Percentiles rank a stretch among this genome's conserved stretches.
phyloP scores from a whole-genome alignment of 2,888 invertebrate species.

The Oligia strigilis region DNA sequence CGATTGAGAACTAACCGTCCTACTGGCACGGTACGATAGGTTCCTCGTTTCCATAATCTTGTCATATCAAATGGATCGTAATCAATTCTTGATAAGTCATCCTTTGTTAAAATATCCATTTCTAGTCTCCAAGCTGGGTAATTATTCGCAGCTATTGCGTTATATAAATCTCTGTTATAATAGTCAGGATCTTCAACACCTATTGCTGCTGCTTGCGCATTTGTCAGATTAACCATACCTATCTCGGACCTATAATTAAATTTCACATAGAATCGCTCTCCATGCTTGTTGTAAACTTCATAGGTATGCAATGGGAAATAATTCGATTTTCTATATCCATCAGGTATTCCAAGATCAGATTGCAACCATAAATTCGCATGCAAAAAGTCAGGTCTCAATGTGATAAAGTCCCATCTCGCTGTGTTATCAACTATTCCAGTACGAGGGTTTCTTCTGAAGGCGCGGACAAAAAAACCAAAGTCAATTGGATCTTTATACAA shows the following conservation, averaged over 20 bases:
- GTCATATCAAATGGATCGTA: slow-evolving; percentile 87
- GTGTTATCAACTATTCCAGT: slow-evolving; percentile 25
- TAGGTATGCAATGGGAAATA: slow-evolving; percentile 97
- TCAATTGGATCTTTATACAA: slow-evolving; percentile 35
- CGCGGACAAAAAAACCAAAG: slow-evolving; percentile 4
- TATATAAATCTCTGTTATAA: slow-evolving; percentile 94
- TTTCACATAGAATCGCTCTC: slow-evolving; percentile 94
- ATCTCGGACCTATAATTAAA: slow-evolving; percentile 97
- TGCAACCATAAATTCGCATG: slow-evolving; percentile 94
- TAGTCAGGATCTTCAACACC: slow-evolving; percentile 95
- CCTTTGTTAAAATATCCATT: slow-evolving; percentile 82
- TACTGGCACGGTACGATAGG: slow-evolving; percentile 87
- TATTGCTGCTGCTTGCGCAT: slow-evolving; percentile 88
- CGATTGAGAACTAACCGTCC: slow-evolving; percentile 86
- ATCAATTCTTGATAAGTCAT: slow-evolving; percentile 77
- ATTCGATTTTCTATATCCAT: slow-evolving; percentile 96
- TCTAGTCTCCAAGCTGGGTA: slow-evolving; percentile 85
- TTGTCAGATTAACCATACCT: slow-evolving; percentile 93
- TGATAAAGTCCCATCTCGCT: slow-evolving; percentile 86
- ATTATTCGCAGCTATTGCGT: slow-evolving; percentile 93
- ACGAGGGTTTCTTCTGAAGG: slow-evolving; percentile 23
- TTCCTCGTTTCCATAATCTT: slow-evolving; percentile 82
- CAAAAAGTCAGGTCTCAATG: slow-evolving; percentile 91
- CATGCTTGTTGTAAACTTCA: slow-evolving; percentile 94
- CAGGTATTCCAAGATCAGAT: slow-evolving; percentile 96